A percentile compares a stretch with the other conserved stretches of the same genome.
Conservation (phyloP, 1,140 invertebrate genomes). For the Callitettix versicolor region DNA sequence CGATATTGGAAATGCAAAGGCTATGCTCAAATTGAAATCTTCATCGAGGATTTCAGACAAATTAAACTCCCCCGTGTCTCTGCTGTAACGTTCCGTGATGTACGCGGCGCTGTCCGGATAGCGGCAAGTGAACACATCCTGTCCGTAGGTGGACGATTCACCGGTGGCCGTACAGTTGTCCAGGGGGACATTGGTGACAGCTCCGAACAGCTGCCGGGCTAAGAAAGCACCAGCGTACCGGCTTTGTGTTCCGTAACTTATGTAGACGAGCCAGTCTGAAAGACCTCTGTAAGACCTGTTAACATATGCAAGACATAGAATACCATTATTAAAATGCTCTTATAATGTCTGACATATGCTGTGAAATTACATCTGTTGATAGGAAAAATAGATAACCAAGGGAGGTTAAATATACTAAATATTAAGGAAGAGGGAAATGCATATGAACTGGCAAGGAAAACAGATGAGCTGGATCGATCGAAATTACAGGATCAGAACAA, state of each 20-base stretch:
- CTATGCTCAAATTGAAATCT: conserved; percentile 69
- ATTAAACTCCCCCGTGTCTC: conserved; percentile 45
- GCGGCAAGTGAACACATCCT: conserved; percentile 41
- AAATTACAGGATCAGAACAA: too few species aligned
- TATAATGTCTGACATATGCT: neutral
- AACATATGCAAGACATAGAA: neutral
- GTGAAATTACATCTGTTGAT: neutral
- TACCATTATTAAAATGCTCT: neutral
- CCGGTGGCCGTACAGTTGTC: conserved; percentile 10
- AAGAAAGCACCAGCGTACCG: conserved; percentile 64
- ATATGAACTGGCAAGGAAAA: too few species aligned
- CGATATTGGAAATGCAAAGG: conserved; percentile 69
- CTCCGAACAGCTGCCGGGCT: conserved; percentile 50
- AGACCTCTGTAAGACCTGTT: conserved; percentile 42
- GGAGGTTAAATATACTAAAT: neutral
- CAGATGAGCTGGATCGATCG: too few species aligned
- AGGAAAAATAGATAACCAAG: neutral
- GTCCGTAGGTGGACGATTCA: neutral
- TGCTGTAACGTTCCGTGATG: conserved; percentile 59
- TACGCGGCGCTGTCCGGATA: conserved; percentile 62
- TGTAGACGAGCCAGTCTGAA: conserved; percentile 67
- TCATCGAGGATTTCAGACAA: conserved; percentile 48
- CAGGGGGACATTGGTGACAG: neutral
- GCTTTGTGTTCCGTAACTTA: conserved; percentile 65
- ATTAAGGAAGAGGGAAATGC: too few species aligned